Percentiles rank a stretch among this genome's conserved stretches.
Conservation (phyloP, 53 echinoderm and acorn worm species). For the Henricia sp. region DNA sequence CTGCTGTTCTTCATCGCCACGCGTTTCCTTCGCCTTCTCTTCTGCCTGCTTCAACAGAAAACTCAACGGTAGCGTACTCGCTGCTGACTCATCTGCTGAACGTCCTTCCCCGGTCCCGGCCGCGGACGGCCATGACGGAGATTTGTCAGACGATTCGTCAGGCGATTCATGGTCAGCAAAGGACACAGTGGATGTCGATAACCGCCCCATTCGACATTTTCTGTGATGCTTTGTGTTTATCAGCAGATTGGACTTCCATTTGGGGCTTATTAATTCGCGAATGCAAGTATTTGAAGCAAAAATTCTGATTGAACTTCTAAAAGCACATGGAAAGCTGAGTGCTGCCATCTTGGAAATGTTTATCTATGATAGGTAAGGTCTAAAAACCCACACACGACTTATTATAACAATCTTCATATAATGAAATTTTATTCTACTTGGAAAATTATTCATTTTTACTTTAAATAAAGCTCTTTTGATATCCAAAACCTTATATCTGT, state of each 20-base stretch:
- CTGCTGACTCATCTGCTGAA: background rate
- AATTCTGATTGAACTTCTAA: conserved; percentile 62
- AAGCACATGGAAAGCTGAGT: conserved; percentile 83
- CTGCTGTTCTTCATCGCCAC: conserved; percentile 74
- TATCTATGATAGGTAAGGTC: background rate
- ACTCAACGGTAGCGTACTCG: conserved; percentile 69
- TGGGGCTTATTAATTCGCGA: conserved; percentile 5
- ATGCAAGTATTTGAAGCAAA: conserved; percentile 67
- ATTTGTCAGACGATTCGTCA: conserved; percentile 20
- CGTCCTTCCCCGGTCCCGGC: background rate
- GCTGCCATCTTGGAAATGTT: conserved; percentile 85
- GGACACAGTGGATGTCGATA: conserved; percentile 40
- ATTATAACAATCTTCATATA: no score
- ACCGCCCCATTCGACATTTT: conserved; percentile 6
- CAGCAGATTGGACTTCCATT: conserved; percentile 14
- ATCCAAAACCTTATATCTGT: no score
- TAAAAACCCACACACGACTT: no score
- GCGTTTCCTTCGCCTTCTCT: conserved; percentile 78
- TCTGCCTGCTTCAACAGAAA: conserved; percentile 82
- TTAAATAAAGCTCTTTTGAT: no score
- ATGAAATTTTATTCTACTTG: no score
- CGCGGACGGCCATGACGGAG: background rate
- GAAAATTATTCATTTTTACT: no score
- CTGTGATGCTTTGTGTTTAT: conserved; percentile 12
- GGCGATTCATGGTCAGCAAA: conserved; percentile 64